Evolutionary conservation across 2,888 invertebrate genomes (phyloP).

Genomic region (Synanthedon andrenaeformis): DNA sequence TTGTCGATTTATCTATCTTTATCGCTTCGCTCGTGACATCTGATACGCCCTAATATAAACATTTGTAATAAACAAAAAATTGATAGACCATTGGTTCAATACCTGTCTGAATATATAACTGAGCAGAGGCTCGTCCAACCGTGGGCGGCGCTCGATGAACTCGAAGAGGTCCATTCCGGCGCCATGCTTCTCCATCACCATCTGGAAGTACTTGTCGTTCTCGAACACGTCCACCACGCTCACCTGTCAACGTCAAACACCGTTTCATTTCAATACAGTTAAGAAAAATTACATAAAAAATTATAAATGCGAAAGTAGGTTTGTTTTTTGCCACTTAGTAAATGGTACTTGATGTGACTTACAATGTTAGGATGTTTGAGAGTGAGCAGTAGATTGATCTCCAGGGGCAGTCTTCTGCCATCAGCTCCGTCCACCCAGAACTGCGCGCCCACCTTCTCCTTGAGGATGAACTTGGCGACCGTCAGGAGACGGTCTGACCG

Average conservation of each 20-base stretch:
- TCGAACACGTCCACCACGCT: slow-evolving; percentile 76
- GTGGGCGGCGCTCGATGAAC: slow-evolving; percentile 77
- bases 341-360: slow-evolving; percentile 16
- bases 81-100: background rate
- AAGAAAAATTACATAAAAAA: background rate
- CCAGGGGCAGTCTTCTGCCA: slow-evolving; percentile 71
- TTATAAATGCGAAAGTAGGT: no score
- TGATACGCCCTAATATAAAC: background rate
- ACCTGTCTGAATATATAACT: slow-evolving; percentile 81
- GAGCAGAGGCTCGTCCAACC: slow-evolving; percentile 75
- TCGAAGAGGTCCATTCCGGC: slow-evolving; percentile 83
- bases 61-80: no score
- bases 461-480: slow-evolving; percentile 78
- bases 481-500: slow-evolving; percentile 72
- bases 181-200: slow-evolving; percentile 84
- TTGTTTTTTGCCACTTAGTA: no score
- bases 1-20: background rate
- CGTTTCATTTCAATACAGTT: background rate
- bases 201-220: slow-evolving; percentile 76
- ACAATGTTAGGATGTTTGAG: slow-evolving; percentile 78
- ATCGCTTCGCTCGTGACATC: background rate
- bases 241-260: slow-evolving; percentile 34
- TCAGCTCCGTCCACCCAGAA: slow-evolving; percentile 72
- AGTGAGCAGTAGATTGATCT: slow-evolving; percentile 74
- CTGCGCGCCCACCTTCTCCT: slow-evolving; percentile 75